A percentile compares a stretch with the other conserved stretches of the same genome.
These are phyloP conservation scores for Sylvilagus bachmani DNA, from an alignment of 2,113 vertebrate genomes.

Conservation along the genomic window DNA sequence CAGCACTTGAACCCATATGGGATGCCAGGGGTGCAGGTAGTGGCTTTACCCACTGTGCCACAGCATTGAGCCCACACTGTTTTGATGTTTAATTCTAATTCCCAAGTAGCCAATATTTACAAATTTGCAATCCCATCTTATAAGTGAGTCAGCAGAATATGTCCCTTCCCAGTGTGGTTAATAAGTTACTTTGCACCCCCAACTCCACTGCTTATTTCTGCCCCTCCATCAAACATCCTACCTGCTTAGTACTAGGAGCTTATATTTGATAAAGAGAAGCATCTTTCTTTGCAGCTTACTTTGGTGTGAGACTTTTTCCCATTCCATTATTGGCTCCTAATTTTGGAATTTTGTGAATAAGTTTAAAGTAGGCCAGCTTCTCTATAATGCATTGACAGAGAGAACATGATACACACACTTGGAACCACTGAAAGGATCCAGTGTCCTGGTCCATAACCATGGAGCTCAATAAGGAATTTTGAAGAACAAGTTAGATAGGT, in stretches of 20 bases:
- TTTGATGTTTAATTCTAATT: slow-evolving; percentile 39
- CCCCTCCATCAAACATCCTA: not conserved
- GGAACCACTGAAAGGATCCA: not conserved
- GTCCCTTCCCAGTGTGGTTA: not conserved
- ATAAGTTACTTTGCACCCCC: not conserved
- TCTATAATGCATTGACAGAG: not conserved
- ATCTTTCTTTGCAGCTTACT: not conserved
- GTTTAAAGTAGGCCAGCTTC: slow-evolving; percentile 3
- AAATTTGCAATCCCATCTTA: not conserved
- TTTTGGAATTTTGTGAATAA: not conserved
- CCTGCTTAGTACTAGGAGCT: not conserved
- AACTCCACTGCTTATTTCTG: not conserved
- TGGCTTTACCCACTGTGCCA: too few relatives aligned
- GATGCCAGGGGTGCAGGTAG: too few relatives aligned
- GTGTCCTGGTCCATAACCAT: not conserved
- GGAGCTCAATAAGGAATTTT: not conserved
- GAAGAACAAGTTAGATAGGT: not conserved
- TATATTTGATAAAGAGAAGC: not conserved
- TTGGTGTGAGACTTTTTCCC: not conserved
- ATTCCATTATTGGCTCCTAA: slow-evolving; percentile 5
- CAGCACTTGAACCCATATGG: too few relatives aligned
- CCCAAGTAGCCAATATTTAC: not conserved
- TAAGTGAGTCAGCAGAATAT: slow-evolving; percentile 17
- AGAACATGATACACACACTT: not conserved
- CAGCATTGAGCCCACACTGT: not conserved